A percentile compares a stretch with the other conserved stretches of the same genome.
These are phyloP conservation scores for Theonella swinhoei DNA, from an alignment of 37 sponge, comb jelly and placozoan genomes.

Conservation along the genomic window DNA sequence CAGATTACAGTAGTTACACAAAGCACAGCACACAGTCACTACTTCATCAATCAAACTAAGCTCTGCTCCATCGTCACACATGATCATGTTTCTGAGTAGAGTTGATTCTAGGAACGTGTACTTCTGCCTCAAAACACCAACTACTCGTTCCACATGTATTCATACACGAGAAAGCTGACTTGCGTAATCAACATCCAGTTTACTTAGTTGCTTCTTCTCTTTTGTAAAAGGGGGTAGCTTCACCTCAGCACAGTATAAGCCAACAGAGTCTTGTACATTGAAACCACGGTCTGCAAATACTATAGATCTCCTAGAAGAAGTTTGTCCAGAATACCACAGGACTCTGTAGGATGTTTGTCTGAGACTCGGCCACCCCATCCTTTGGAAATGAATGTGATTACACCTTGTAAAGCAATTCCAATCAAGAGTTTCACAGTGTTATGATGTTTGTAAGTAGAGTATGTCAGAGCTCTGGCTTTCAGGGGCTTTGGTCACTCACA, in stretches of 20 bases:
- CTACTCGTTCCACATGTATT: slow-evolving; percentile 65
- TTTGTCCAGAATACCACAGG: slow-evolving; percentile 24
- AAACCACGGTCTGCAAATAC: slow-evolving; percentile 46
- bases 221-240: slow-evolving; percentile 44
- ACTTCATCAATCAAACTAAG: slow-evolving; percentile 30
- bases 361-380: slow-evolving; percentile 63
- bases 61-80: not conserved
- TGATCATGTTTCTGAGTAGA: slow-evolving; percentile 24
- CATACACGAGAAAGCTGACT: slow-evolving; percentile 40
- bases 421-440: slow-evolving; percentile 57
- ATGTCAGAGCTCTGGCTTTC: slow-evolving; percentile 36
- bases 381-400: slow-evolving; percentile 43
- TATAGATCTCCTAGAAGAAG: slow-evolving; percentile 41
- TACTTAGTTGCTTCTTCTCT: too few relatives aligned
- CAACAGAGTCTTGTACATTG: slow-evolving; percentile 35
- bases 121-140: slow-evolving; percentile 48
- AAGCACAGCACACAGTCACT: too few relatives aligned
- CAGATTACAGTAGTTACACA: too few relatives aligned
- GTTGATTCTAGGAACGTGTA: slow-evolving; percentile 31
- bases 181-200: slow-evolving; percentile 39
- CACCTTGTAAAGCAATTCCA: slow-evolving; percentile 36
- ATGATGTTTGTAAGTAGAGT: slow-evolving; percentile 49
- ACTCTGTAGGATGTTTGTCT: slow-evolving; percentile 35
- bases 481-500: slow-evolving; percentile 37
- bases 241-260: slow-evolving; percentile 25